Percentiles rank a stretch among this genome's conserved stretches.
phyloP scores from a whole-genome alignment of 2,113 vertebrate species.

The Recurvirostra avosetta region DNA sequence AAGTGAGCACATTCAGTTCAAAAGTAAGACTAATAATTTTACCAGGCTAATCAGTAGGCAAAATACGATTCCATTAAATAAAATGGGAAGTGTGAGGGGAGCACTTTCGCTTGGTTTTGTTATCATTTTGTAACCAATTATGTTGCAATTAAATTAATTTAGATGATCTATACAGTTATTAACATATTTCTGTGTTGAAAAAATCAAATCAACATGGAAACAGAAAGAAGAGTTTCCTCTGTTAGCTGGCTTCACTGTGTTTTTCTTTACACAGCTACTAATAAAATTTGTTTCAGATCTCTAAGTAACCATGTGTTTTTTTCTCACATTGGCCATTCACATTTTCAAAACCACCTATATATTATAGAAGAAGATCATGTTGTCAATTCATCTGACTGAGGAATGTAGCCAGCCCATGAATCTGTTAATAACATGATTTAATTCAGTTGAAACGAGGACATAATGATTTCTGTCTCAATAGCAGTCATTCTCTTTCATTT shows the following conservation, averaged over 20 bases:
- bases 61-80: not conserved
- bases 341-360: not conserved
- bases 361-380: not conserved
- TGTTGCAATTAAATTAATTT: not conserved
- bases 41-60: not conserved
- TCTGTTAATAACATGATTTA: not conserved
- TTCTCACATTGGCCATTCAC: not conserved
- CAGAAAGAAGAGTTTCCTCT: not conserved
- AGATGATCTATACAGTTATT: not conserved
- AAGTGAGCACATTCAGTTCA: not conserved
- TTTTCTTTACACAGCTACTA: not conserved
- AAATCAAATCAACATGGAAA: not conserved
- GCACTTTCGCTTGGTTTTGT: not conserved
- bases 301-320: not conserved
- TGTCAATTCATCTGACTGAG: not conserved
- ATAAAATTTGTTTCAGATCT: not conserved
- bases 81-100: not conserved
- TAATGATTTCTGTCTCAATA: not conserved
- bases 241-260: not conserved
- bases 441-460: not conserved
- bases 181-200: not conserved
- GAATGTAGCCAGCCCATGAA: not conserved
- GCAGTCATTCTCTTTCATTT: not conserved
- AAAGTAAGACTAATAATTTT: not conserved
- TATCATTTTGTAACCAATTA: not conserved